These are phyloP conservation scores for Lophius piscatorius DNA, from an alignment of 2,113 vertebrate genomes.

Conservation along the genomic window DNA sequence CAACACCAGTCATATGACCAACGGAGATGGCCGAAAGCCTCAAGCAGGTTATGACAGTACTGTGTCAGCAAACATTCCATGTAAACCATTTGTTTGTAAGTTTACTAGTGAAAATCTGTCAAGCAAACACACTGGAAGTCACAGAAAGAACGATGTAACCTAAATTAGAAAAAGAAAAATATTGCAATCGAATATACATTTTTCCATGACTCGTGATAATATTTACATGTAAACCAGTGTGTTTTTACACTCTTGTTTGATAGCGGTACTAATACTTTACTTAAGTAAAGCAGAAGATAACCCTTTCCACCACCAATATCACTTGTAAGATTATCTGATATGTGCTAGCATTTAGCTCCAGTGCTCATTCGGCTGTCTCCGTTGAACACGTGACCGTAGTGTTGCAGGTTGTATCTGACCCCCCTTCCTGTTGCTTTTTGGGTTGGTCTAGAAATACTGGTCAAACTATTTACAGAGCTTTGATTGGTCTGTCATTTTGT, in stretches of 20 bases:
- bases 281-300: too few species aligned
- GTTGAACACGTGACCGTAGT: conserved; percentile 33
- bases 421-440: not conserved
- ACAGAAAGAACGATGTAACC: too few species aligned
- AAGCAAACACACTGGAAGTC: too few species aligned
- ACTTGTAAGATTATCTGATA: not conserved
- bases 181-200: too few species aligned
- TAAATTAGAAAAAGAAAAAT: too few species aligned
- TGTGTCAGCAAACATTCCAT: too few species aligned
- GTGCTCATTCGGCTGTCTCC: not conserved
- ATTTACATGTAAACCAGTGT: too few species aligned
- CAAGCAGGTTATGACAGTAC: not conserved
- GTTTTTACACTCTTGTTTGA: too few species aligned
- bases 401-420: not conserved
- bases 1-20: not conserved
- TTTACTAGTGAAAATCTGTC: too few species aligned
- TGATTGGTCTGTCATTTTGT: conserved; percentile 32
- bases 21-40: not conserved
- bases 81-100: not conserved
- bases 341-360: conserved; percentile 8
- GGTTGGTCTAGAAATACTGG: conserved; percentile 1
- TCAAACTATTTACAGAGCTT: not conserved
- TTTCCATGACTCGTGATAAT: too few species aligned
- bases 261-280: too few species aligned
- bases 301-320: too few species aligned